Base-by-base conservation (phyloP, 1,140 invertebrate species). In the Drosophila tristis region DNA sequence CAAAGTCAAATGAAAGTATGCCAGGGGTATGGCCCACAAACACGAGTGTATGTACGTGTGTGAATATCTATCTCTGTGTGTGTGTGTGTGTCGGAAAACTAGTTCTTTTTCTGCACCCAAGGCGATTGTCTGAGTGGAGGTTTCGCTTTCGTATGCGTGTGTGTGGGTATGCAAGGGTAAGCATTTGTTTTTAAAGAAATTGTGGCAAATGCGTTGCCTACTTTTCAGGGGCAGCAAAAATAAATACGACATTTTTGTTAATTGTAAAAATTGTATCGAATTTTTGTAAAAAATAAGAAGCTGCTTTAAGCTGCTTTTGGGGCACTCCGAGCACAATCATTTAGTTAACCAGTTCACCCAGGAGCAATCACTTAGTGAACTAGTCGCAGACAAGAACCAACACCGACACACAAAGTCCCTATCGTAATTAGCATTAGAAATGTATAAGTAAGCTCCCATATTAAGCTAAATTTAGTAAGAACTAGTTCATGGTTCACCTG, bases 1-100 rank as follows among this genome's bases (percentile, higher is more conserved):
- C 82, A 87, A 87, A 87, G 82, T 87, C 84, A 89, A 89, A 89
- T 84, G 84, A 87, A 87, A 89, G 66, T 89, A 67, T 87, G 84
- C 84, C 84, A 87, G 84, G 84, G 84, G 79, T 87, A 87, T 76
- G 75, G 61, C 84, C 64, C 70, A 87, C 82, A 81, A 80, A 80
- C 35, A 60, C 74, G 57, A 74, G 48, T 57, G 44, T 59, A 29
- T 55, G 29, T 5, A 51, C 42, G 51, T 25, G 23, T 25, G 23
- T 4, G 23, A 25, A 25, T 25, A 23, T 31, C 11, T 56, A 9
- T 35, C 9, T 29, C 5, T 29, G 26, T 29, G 1, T 29, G 6
- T 29, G 26, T 7, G 15, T 61, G 56, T 71, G 35, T 62, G 42
- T 49, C 13, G 55, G 31, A 57, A 71, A 39, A 70, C 50, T 64